Percentiles rank a stretch among this genome's conserved stretches.
Conservation (phyloP, 2,797 vertebrate genomes). For the Cyprinodon diabolis region DNA sequence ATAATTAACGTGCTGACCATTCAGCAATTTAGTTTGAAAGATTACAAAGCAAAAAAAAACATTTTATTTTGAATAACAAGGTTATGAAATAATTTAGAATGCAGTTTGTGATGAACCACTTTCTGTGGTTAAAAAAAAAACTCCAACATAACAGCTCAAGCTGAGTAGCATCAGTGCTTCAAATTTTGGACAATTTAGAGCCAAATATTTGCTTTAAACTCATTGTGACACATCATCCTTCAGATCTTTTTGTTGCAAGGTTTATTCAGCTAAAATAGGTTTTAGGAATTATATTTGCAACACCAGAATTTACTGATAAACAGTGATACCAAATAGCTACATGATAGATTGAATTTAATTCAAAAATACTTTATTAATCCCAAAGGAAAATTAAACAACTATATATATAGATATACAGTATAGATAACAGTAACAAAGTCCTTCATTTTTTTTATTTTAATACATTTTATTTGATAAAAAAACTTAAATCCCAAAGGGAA, state of each 20-base stretch:
- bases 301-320: neutral
- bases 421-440: no score
- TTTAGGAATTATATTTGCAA: neutral
- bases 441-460: no score
- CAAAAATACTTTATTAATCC: no score
- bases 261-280: neutral
- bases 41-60: neutral
- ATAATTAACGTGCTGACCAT: neutral
- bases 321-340: no score
- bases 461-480: no score
- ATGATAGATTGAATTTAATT: neutral
- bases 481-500: no score
- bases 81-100: neutral
- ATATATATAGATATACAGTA: no score
- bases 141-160: neutral
- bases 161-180: neutral
- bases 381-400: no score
- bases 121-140: neutral
- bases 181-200: conserved; percentile 1
- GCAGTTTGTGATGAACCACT: neutral
- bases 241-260: neutral
- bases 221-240: neutral
- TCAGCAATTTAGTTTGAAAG: neutral
- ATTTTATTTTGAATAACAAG: neutral
- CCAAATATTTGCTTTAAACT: no score